Evolutionary conservation across 2,797 vertebrate species (phyloP), one percentile per base, ranked within the genome.

Genomic region (Melanogrammus aeglefinus): DNA sequence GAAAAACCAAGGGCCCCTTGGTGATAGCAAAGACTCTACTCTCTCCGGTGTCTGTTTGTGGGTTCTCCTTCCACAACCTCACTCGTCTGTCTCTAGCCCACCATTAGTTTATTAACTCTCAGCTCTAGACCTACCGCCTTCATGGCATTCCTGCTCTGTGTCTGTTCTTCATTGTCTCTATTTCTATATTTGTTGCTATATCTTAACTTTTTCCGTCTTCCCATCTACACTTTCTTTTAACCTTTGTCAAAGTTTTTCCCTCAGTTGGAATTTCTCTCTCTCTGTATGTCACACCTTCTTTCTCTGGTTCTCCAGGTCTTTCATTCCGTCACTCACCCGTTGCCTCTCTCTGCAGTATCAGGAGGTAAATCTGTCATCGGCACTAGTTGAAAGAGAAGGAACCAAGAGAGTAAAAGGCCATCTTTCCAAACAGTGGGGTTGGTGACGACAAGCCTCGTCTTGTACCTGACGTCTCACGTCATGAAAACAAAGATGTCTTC

Each of bases 401-500:
- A 77, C 38, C 38, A 57, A 77, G 80, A 75, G 18, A 38, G 10
- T 24, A 75, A 75, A 69, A 36, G 21, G 31, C 27, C 14, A 78
- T 77, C 80, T 33, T 72, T 6, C 71, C 69, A 33, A 35, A 76
- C 63, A 75, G 63, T 78, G n/a, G 29, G 47, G 24, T 75, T 79
- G 57, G 29, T 36, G 76, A 81, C 6, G 38, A 38, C 38, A 39
- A 9, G 38, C 38, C 38, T 39, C 76, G 41, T 10, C 82, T 74
- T 39, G 76, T 75, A 24, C 78, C 8, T 71, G 31, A 75, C 79
- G 57, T 73, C 74, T 27, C n/a, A 47, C 78, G 47, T 57, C n/a
- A 44, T 14, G 10, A 33, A 31, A 73, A 81, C 82, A 81, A 85
- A 82, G 63, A 69, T 2, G n/a, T 69, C 21, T 69, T n/a, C 63